Evolutionary conservation across 2,113 vertebrate species (phyloP).

Genomic region (Oncorhynchus masou): DNA sequence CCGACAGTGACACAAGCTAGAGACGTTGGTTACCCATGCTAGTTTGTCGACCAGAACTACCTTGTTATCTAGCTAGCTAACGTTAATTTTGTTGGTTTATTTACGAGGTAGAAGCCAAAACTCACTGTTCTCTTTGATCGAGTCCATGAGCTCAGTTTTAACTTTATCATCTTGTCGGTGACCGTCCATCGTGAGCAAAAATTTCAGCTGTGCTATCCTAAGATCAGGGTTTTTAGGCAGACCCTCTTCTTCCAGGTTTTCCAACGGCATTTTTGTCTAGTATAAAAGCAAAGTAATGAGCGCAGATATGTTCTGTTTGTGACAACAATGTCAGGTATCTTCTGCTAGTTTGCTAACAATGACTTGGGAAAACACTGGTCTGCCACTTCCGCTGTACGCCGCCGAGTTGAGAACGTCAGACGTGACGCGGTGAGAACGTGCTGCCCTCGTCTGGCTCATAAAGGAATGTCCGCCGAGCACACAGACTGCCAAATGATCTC

Average conservation of each 20-base stretch:
- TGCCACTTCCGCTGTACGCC: constrained; percentile 54
- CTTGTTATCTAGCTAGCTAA: no score
- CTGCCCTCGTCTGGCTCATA: constrained; percentile 52
- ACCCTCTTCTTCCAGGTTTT: constrained; percentile 95
- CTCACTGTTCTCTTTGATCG: constrained; percentile 90
- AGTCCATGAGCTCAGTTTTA: constrained; percentile 90
- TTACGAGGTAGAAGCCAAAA: constrained; percentile 13
- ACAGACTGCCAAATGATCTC: background rate
- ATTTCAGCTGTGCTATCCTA: constrained; percentile 94
- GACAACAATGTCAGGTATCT: background rate
- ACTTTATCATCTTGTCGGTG: constrained; percentile 83
- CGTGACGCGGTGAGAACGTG: constrained; percentile 11
- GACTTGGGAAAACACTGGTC: constrained; percentile 70
- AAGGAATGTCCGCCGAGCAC: background rate
- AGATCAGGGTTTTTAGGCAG: constrained; percentile 96
- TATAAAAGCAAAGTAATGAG: background rate
- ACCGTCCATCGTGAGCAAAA: constrained; percentile 86
- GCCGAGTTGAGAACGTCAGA: constrained; percentile 22
- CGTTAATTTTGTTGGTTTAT: no score
- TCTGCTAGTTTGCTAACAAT: constrained; percentile 56
- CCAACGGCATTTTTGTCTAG: constrained; percentile 82
- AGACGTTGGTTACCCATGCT: no score
- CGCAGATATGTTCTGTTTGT: constrained; percentile 14
- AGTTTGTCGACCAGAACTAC: no score
- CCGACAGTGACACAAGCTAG: no score